A percentile compares a stretch with the other conserved stretches of the same genome.
phyloP scores from a whole-genome alignment of 2,113 vertebrate species.

The Nipponia nippon region DNA sequence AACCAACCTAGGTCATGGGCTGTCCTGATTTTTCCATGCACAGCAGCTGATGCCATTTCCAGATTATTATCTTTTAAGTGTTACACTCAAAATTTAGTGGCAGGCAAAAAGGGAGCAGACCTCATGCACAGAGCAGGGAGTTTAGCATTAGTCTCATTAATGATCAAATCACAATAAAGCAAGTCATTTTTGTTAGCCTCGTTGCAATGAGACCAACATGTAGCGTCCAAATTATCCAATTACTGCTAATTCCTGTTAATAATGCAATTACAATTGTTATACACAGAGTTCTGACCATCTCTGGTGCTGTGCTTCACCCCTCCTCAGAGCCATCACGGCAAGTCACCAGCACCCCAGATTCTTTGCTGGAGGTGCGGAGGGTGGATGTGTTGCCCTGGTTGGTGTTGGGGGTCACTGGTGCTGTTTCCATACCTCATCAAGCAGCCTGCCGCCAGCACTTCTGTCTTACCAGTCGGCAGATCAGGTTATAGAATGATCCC shows the following conservation, averaged over 20 bases:
- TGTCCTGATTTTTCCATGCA: neutral
- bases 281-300: neutral
- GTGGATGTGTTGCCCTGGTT: neutral
- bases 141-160: neutral
- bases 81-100: neutral
- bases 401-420: neutral
- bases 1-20: neutral
- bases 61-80: neutral
- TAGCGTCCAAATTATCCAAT: neutral
- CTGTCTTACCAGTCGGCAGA: neutral
- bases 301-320: neutral
- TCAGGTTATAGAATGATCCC: accelerated
- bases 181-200: neutral
- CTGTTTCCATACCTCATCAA: too few relatives aligned
- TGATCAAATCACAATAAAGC: neutral
- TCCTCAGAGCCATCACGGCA: neutral
- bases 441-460: neutral
- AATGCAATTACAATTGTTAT: neutral
- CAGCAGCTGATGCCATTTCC: neutral
- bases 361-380: neutral
- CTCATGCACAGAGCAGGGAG: neutral
- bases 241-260: neutral
- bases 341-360: neutral
- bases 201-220: accelerated
- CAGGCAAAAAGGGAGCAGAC: neutral